Evolutionary conservation across 2,113 vertebrate genomes (phyloP).

Genomic region (Agelaius phoeniceus): DNA sequence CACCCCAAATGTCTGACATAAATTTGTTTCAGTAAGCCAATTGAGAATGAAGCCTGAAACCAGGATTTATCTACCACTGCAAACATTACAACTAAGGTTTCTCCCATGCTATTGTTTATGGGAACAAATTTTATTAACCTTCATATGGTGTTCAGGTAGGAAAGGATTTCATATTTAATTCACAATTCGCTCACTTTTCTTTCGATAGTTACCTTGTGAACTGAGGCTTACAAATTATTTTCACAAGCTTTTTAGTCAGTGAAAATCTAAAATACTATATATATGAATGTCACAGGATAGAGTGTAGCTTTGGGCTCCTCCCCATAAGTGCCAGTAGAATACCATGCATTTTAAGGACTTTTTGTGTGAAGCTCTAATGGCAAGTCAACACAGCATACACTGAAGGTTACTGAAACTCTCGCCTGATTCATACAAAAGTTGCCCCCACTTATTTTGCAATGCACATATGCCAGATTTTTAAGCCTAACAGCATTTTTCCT

Average conservation of each 20-base stretch:
- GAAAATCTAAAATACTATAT: background rate
- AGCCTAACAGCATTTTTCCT: background rate
- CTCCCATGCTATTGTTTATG: background rate
- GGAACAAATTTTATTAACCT: background rate
- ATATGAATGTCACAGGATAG: background rate
- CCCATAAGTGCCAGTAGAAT: background rate
- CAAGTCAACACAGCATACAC: background rate
- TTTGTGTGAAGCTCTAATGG: background rate
- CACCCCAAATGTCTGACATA: constrained; percentile 23
- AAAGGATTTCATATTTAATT: background rate
- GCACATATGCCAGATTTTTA: background rate
- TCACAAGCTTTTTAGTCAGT: background rate
- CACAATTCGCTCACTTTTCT: background rate
- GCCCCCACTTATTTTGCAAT: background rate
- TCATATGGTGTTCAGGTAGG: background rate
- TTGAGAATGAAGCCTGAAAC: constrained; percentile 15
- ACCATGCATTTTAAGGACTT: background rate
- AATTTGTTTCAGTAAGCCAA: constrained; percentile 12
- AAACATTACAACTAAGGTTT: background rate
- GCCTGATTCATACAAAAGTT: background rate
- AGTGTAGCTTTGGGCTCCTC: background rate
- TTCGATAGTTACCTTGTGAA: background rate
- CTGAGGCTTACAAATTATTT: background rate
- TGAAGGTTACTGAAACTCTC: background rate
- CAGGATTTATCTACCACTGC: background rate